Conservation (phyloP, 2,888 invertebrate species). For the Leptopilina syphax region DNA sequence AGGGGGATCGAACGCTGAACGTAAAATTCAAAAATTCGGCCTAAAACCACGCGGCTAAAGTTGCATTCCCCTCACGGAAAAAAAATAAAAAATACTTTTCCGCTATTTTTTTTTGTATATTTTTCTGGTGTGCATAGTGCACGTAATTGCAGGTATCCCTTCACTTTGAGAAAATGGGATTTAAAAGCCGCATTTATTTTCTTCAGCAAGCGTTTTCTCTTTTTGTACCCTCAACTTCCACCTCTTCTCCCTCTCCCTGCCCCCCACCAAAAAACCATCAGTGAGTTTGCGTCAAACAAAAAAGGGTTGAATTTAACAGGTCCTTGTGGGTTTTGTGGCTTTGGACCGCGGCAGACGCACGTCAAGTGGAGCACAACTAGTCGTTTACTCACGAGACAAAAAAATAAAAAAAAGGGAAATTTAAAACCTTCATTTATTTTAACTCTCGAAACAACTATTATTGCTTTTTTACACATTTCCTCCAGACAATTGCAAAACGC, state of each 20-base stretch:
- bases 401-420: slow-evolving; percentile 48
- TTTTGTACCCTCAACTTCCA: background rate
- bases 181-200: slow-evolving; percentile 5
- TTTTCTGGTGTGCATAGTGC: too few relatives aligned
- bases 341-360: slow-evolving; percentile 40
- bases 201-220: background rate
- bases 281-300: slow-evolving; percentile 53
- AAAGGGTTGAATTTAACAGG: slow-evolving; percentile 58
- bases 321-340: slow-evolving; percentile 52
- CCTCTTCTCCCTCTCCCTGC: too few relatives aligned
- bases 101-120: too few relatives aligned
- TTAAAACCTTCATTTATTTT: slow-evolving; percentile 43
- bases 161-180: background rate
- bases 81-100: too few relatives aligned
- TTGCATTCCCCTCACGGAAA: background rate
- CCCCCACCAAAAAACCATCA: background rate
- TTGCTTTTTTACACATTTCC: background rate
- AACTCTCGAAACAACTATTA: background rate
- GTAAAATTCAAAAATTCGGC: background rate
- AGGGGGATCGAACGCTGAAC: background rate
- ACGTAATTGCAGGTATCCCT: background rate
- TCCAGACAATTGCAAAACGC: background rate
- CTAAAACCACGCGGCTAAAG: background rate
- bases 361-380: slow-evolving; percentile 54
- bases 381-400: slow-evolving; percentile 59